These are phyloP conservation scores for Leptopilina syphax DNA, from an alignment of 2,888 invertebrate species.

Conservation along the genomic window DNA sequence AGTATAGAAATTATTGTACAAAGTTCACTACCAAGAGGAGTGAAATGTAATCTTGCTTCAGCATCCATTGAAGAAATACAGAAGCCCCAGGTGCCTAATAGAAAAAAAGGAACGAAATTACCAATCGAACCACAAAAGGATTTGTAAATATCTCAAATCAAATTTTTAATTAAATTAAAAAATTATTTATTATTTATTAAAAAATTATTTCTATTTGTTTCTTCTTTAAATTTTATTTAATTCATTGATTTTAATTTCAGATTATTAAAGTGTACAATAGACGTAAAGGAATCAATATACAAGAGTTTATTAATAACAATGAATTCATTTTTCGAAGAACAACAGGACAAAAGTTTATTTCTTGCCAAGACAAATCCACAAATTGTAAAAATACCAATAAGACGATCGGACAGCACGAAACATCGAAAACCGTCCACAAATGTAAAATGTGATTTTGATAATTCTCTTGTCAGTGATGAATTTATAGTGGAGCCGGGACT, in stretches of 20 bases:
- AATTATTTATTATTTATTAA: no score
- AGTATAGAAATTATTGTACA: constrained; percentile 79
- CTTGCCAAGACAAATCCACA: constrained; percentile 86
- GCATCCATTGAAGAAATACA: constrained; percentile 82
- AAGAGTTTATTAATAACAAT: constrained; percentile 82
- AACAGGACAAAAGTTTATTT: constrained; percentile 88
- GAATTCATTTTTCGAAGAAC: constrained; percentile 84
- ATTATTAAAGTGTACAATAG: constrained; percentile 78
- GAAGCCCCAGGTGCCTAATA: constrained; percentile 75
- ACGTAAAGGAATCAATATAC: constrained; percentile 82
- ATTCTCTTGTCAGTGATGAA: constrained; percentile 79
- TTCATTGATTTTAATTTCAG: constrained; percentile 65
- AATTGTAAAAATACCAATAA: constrained; percentile 81
- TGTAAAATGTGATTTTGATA: constrained; percentile 82
- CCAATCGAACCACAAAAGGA: constrained; percentile 75
- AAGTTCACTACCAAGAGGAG: constrained; percentile 82
- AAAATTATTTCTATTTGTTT: no score
- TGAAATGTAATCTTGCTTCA: constrained; percentile 81
- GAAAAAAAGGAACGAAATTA: constrained; percentile 77
- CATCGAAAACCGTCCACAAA: constrained; percentile 84
- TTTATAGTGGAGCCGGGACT: constrained; percentile 82
- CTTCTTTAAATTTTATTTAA: no score
- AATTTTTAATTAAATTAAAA: no score
- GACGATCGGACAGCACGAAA: constrained; percentile 85
- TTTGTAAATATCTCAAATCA: constrained; percentile 60